Percentiles rank a stretch among this genome's conserved stretches.
Conservation (phyloP, 2,797 vertebrate genomes). For the Bothrops alternatus region DNA sequence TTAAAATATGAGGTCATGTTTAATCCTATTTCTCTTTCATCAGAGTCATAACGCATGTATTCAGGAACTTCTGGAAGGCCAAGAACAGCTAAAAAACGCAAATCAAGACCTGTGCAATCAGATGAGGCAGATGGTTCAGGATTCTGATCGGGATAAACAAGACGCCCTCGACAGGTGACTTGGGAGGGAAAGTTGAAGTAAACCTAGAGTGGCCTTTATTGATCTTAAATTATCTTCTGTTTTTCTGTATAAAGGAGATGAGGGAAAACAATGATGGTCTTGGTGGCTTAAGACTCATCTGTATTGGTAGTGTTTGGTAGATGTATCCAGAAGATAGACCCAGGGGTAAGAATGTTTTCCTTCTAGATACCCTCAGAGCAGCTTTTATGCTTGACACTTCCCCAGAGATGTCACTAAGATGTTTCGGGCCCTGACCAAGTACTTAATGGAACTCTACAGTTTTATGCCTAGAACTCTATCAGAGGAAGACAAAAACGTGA, state of each 20-base stretch:
- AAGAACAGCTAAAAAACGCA: slow-evolving; percentile 82
- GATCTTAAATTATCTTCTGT: neutral
- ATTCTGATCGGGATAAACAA: slow-evolving; percentile 93
- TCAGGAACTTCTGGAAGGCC: slow-evolving; percentile 79
- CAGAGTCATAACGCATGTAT: slow-evolving; percentile 74
- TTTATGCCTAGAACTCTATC: neutral
- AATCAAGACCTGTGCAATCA: slow-evolving; percentile 91
- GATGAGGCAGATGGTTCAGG: slow-evolving; percentile 95
- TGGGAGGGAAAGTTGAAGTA: neutral
- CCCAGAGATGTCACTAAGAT: neutral
- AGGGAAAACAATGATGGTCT: neutral
- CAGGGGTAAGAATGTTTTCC: neutral
- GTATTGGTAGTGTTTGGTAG: neutral
- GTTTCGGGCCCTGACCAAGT: neutral
- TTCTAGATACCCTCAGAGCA: no score
- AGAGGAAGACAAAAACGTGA: neutral
- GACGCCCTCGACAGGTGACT: slow-evolving; percentile 84
- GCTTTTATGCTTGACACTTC: neutral
- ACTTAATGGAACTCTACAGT: neutral
- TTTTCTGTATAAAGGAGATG: neutral
- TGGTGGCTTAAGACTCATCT: neutral
- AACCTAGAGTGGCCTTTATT: no score
- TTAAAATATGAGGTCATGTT: neutral
- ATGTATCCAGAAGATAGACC: neutral
- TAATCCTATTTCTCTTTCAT: slow-evolving; percentile 1